Evolutionary conservation across 2,888 invertebrate species (phyloP).

Genomic region (Yponomeuta malinellus): DNA sequence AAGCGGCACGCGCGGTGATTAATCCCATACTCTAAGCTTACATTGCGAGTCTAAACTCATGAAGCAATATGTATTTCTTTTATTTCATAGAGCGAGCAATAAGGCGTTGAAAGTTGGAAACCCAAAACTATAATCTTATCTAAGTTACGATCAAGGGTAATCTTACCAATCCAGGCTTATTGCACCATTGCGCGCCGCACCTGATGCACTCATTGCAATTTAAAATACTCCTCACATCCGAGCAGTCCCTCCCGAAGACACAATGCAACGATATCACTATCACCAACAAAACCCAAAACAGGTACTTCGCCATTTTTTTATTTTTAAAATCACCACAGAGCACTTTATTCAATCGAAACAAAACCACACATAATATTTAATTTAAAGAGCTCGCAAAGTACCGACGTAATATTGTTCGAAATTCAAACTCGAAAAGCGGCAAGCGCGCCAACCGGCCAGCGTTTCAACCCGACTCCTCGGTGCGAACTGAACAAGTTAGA

Average conservation of each 20-base stretch:
- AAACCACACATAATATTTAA: background rate
- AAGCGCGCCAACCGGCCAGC: slow-evolving; percentile 23
- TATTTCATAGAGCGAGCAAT: background rate
- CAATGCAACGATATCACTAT: slow-evolving; percentile 42
- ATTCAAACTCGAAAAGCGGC: slow-evolving; percentile 44
- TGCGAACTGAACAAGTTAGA: slow-evolving; percentile 37
- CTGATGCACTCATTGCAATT: slow-evolving; percentile 58
- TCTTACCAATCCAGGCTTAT: slow-evolving; percentile 35
- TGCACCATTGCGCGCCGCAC: slow-evolving; percentile 55
- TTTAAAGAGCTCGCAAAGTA: background rate
- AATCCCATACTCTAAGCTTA: too few relatives aligned
- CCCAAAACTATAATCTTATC: background rate
- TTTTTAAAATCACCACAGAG: slow-evolving; percentile 5
- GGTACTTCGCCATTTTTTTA: slow-evolving; percentile 37
- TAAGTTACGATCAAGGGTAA: background rate
- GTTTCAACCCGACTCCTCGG: slow-evolving; percentile 27
- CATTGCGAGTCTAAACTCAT: too few relatives aligned
- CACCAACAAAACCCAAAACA: slow-evolving; percentile 43
- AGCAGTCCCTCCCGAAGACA: slow-evolving; percentile 41
- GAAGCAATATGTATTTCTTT: too few relatives aligned
- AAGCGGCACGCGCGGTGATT: too few relatives aligned
- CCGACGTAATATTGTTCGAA: slow-evolving; percentile 5
- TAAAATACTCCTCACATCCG: slow-evolving; percentile 26
- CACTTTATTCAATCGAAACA: slow-evolving; percentile 9
- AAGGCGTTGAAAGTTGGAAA: background rate